Evolutionary conservation across 2,113 vertebrate species (phyloP).

Genomic region (Trichomycterus rosablanca): DNA sequence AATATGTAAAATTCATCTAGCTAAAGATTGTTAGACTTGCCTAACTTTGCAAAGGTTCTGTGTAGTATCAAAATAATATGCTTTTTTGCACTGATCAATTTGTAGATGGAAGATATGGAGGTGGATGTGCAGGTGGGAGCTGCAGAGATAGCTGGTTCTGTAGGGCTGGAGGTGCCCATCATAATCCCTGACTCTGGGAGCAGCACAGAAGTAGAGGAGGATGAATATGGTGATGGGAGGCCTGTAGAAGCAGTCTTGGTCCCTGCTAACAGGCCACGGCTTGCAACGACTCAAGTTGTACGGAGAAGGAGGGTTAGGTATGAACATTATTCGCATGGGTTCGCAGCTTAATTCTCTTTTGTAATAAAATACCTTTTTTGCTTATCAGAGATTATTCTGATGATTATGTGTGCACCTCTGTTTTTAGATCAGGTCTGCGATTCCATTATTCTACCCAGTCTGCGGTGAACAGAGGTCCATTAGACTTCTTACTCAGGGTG

Average conservation of each 20-base stretch:
- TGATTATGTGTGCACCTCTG: not conserved
- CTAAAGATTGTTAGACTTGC: no score
- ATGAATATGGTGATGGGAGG: slow-evolving; percentile 12
- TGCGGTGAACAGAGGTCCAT: slow-evolving; percentile 61
- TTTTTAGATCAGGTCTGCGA: slow-evolving; percentile 54
- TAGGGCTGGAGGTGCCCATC: not conserved
- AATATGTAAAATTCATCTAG: no score
- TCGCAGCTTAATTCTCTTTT: not conserved
- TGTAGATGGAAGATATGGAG: slow-evolving; percentile 81
- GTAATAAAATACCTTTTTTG: not conserved
- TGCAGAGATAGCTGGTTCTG: not conserved
- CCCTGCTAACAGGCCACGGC: slow-evolving; percentile 12
- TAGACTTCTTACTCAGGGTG: slow-evolving; percentile 43
- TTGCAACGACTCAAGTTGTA: slow-evolving; percentile 30
- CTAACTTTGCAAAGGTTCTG: no score
- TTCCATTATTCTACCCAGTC: slow-evolving; percentile 73
- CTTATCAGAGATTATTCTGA: no score
- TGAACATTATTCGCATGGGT: not conserved
- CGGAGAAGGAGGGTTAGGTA: slow-evolving; percentile 56
- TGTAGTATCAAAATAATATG: not conserved
- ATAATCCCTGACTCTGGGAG: slow-evolving; percentile 50
- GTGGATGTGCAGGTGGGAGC: slow-evolving; percentile 56
- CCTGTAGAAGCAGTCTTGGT: not conserved
- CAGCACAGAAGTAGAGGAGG: slow-evolving; percentile 52
- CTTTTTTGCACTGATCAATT: not conserved